These are phyloP conservation scores for Heloderma charlesbogerti DNA, from an alignment of 2,113 vertebrate genomes.

Conservation along the genomic window DNA sequence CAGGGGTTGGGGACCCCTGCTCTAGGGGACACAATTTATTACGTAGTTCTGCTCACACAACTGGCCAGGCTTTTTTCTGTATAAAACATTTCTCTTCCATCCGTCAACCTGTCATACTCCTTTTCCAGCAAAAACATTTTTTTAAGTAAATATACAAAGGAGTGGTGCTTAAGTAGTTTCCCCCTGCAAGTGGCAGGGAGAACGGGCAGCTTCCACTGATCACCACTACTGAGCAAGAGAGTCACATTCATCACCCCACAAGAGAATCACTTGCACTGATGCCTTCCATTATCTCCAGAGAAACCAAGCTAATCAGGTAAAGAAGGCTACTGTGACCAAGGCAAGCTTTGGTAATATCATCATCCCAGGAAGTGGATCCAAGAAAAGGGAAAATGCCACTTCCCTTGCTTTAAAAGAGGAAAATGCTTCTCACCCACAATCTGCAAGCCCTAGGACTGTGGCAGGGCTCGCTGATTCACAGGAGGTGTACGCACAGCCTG, in stretches of 20 bases:
- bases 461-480: slow-evolving; percentile 15
- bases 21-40: not conserved
- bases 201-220: too few relatives aligned
- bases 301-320: too few relatives aligned
- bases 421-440: not conserved
- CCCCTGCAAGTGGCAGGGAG: too few relatives aligned
- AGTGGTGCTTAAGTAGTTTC: not conserved
- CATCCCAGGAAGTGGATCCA: not conserved
- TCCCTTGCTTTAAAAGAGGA: not conserved
- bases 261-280: not conserved
- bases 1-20: too few relatives aligned
- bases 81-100: not conserved
- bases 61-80: too few relatives aligned
- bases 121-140: not conserved
- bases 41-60: not conserved
- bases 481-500: not conserved
- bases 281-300: not conserved
- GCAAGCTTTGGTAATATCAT: too few relatives aligned
- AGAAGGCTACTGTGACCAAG: too few relatives aligned
- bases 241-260: not conserved
- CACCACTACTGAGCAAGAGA: too few relatives aligned
- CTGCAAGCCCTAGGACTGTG: not conserved
- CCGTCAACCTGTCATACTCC: too few relatives aligned
- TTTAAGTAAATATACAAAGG: too few relatives aligned
- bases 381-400: not conserved